Base-by-base conservation (phyloP, 2,113 vertebrate species). In the Halichoerus grypus region DNA sequence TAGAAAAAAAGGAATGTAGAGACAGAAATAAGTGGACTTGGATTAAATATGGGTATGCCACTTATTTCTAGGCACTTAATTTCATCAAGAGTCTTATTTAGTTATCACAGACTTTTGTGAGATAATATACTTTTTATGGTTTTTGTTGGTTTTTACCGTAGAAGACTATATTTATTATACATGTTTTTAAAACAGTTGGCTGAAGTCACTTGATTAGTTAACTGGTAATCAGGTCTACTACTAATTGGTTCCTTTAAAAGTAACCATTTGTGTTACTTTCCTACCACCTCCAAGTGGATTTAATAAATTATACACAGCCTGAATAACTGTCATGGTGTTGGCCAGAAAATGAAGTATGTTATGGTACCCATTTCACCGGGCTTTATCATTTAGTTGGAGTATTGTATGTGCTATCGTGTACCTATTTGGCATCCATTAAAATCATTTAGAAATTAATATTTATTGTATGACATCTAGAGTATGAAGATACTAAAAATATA, bases 401-500 rank as follows among this genome's bases (percentile, higher is more conserved):
- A 42, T 69, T 84, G 11, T 3, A 7, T 57, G 13, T 39, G 21
- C 10, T 72, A 10, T 57, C 94, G 51, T 94, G 22, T 16, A 57
- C 57, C 84, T 93, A 81, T 65, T 88, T 96, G 83, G 92, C 46
- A 97, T 95, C 72, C 93, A 69, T 95, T 67, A 92, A 97, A 71
- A 98, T 92, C 97, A 96, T 96, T 95, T 98, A 92, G 90, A 57
- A 69, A 97, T 97, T 22, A 69, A 94, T 97, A 82, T 94, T 28
- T 7, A 76, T 80, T 98, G 10, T 85, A 72, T 7, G 26, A 85
- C 6, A 55, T 71, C 22, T 88, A 88, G 46, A 82, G 63, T 85
- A 63, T 88, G 69, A 97, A 69, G 53, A 79, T 42, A 36, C 93
- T 94, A 97, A 98, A 95, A 94, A 80, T 80, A 86, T 8, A 97